Evolutionary conservation across 2,113 vertebrate species (phyloP).

Genomic region (Nymphicus hollandicus): DNA sequence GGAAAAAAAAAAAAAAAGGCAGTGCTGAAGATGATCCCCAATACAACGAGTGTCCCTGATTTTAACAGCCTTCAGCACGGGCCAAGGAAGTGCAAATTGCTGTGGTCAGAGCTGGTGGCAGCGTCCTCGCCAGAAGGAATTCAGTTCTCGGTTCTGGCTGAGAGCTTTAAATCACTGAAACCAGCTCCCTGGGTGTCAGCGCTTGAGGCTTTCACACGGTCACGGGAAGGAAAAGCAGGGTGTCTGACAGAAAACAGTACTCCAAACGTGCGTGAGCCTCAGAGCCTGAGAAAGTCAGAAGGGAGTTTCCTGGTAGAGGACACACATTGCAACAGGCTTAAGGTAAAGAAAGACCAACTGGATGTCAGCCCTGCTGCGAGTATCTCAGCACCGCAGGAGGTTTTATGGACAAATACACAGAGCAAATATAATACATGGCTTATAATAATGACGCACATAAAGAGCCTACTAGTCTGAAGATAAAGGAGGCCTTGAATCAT

Average conservation of each 20-base stretch:
- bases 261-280: neutral
- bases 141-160: neutral
- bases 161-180: neutral
- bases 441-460: neutral
- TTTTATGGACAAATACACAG: neutral
- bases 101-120: conserved; percentile 17
- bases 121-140: neutral
- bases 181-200: neutral
- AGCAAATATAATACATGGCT: conserved; percentile 20
- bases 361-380: neutral
- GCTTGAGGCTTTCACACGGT: neutral
- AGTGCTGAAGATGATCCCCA: conserved; percentile 65
- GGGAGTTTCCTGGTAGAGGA: neutral
- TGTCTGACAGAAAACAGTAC: neutral
- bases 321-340: neutral
- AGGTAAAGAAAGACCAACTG: neutral
- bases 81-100: conserved; percentile 58
- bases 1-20: neutral
- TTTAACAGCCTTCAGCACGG: conserved; percentile 56
- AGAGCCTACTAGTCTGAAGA: neutral
- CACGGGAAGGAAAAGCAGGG: neutral
- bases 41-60: conserved; percentile 35
- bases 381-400: neutral
- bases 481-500: conserved; percentile 34
- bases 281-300: neutral